A percentile compares a stretch with the other conserved stretches of the same genome.
Conservation (phyloP, 1,140 invertebrate species). For the Saccostrea glomerata region DNA sequence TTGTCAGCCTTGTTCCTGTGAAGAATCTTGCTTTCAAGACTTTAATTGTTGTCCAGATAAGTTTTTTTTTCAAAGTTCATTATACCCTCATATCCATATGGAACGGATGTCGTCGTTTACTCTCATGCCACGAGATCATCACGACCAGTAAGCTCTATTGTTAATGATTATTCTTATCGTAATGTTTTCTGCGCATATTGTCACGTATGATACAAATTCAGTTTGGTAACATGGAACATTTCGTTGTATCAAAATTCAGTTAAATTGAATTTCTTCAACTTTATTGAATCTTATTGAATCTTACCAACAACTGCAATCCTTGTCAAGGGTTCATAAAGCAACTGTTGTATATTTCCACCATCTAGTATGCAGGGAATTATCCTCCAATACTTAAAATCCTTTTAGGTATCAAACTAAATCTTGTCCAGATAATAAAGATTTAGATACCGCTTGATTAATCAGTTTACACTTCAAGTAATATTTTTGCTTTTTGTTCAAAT, state of each 20-base stretch:
- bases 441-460: not conserved
- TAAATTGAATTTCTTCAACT: not conserved
- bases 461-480: not conserved
- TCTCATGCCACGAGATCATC: not conserved
- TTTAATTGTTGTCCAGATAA: not conserved
- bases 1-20: not conserved
- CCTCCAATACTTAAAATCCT: not conserved
- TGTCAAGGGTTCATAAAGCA: not conserved
- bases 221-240: not conserved
- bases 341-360: not conserved
- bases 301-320: not conserved
- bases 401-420: not conserved
- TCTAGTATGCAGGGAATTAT: not conserved
- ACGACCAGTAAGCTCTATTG: not conserved
- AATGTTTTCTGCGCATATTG: not conserved
- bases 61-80: not conserved
- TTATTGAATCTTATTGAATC: slow-evolving; percentile 19
- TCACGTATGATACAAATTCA: not conserved
- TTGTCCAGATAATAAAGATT: not conserved
- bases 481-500: not conserved
- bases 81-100: not conserved
- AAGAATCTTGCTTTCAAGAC: not conserved
- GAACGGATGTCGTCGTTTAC: not conserved
- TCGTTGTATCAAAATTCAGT: not conserved
- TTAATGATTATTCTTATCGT: not conserved